Base-by-base conservation (phyloP, 1,140 invertebrate species). In the Luehdorfia chinensis region DNA sequence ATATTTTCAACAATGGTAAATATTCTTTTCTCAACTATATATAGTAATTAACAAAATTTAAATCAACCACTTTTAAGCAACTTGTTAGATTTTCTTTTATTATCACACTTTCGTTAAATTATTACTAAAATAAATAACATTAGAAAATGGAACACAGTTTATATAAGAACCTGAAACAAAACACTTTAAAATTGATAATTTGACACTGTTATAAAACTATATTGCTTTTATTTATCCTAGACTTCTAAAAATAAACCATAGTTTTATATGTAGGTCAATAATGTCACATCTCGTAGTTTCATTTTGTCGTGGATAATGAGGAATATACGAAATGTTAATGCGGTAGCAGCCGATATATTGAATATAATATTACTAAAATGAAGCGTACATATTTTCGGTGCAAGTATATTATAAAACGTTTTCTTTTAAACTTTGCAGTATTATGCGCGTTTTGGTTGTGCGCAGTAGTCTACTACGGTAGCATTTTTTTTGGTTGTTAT, bases 231-330 rank as follows among this genome's bases (percentile, higher is more conserved):
- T 50, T 48, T 53, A 55, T 46, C 55, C 48, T 36, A 30, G 8
- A 44, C 4, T 39, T 59, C 44, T 57, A 54, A 48, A 53, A 54
- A 57, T 33, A 32, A 45, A 49, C 44, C 41, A 59, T 50, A 32
- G 50, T 47, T 48, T 53, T 33, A 41, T 41, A 67, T 55, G 58
- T 57, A 63, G 69, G 67, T 73, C 69, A 66, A 62, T 53, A 34
- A 66, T 60, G 58, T 73, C 69, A 78, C 65, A 61, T 65, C 68
- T 75, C 58, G 52, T 50, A 57, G 39, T 44, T 46, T 51, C 36
- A 39, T 54, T 50, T 65, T 41, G 33, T 50, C 30, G 50, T 12
- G 27, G 32, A 48, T 43, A 43, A 30, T 43, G 39, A n/a, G n/a
- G n/a, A 43, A 43, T 30, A 43, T 11, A 4, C 14, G 58, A 56